Evolutionary conservation across 2,888 invertebrate species (phyloP), one percentile per base, ranked within the genome.

Genomic region (Erebia aethiops): DNA sequence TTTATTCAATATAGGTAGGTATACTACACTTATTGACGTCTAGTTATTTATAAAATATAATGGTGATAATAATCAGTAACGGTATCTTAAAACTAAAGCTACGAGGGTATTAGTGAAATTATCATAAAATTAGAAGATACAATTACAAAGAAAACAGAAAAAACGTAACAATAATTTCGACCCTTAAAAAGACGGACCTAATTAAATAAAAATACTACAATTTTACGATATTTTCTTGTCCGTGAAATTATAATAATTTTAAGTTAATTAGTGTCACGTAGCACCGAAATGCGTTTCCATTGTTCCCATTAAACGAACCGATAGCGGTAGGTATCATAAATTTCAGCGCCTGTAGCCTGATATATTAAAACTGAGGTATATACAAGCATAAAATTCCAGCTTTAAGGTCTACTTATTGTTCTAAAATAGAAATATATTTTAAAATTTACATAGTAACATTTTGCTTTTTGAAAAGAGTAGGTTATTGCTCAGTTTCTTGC

Each of bases 251-350:
- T 64, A 64, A 52, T 35, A 64, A 64, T 64, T 64, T 64, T 41
- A 16, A 64, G 64, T 64, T 64, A 64, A 64, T 64, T 64, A 64
- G 64, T 41, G 64, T 54, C 54, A 64, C 64, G 64, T 64, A 64
- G 52, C 5, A 54, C 7, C 52, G 54, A 64, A 54, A 64, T 64
- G 64, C 64, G 64, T 64, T 64, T 64, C 54, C 64, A 64, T 54
- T 64, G 64, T 64, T 54, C 52, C 54, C 52, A 61, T 61, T 61
- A 68, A 68, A 63, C 69, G 69, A 64, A 51, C 63, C 64, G 54
- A 64, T 58, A 57, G 51, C 54, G 57, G 46, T n/a, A 14, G 13
- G 63, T 54, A 13, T 69, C 64, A 64, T 64, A 58, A 69, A 69
- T 57, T 51, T 49, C 52, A 41, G 54, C 54, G 41, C 52, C 18